phyloP scores from a whole-genome alignment of 2,888 invertebrate species.

The Acleris cristana region DNA sequence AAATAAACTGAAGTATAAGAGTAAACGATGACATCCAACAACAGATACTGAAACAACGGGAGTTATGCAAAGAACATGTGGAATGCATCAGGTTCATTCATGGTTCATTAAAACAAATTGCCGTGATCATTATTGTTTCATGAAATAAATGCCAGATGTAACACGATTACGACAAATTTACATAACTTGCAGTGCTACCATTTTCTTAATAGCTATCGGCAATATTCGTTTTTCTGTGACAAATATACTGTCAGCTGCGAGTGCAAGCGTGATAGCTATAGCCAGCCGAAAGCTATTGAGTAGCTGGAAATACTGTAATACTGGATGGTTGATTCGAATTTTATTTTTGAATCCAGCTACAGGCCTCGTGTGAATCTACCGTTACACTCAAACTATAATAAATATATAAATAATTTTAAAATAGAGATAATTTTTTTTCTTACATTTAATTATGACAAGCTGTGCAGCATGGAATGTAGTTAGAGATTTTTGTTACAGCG shows the following conservation, averaged over 20 bases:
- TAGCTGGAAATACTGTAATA: not conserved
- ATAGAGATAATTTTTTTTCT: not conserved
- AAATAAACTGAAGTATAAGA: too few relatives aligned
- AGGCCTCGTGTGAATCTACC: not conserved
- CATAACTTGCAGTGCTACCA: not conserved
- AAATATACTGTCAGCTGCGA: too few relatives aligned
- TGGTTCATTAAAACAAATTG: constrained; percentile 40
- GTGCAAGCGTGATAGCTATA: too few relatives aligned
- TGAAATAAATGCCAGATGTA: constrained; percentile 18
- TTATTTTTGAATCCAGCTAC: not conserved
- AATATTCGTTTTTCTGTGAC: too few relatives aligned
- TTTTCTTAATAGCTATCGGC: too few relatives aligned
- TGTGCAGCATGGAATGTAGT: constrained; percentile 42
- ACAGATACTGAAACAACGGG: constrained; percentile 58
- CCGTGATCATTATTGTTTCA: constrained; percentile 36
- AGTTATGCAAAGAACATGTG: constrained; percentile 57
- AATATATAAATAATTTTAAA: not conserved
- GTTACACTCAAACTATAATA: not conserved
- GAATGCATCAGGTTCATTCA: constrained; percentile 61
- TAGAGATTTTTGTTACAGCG: constrained; percentile 36
- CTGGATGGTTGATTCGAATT: not conserved
- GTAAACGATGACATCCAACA: constrained; percentile 54
- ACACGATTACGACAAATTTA: not conserved
- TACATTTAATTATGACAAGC: constrained; percentile 3
- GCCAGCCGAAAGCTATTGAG: too few relatives aligned